Base-by-base conservation (phyloP, 2,888 invertebrate genomes). In the Caenorhabditis sp. region DNA sequence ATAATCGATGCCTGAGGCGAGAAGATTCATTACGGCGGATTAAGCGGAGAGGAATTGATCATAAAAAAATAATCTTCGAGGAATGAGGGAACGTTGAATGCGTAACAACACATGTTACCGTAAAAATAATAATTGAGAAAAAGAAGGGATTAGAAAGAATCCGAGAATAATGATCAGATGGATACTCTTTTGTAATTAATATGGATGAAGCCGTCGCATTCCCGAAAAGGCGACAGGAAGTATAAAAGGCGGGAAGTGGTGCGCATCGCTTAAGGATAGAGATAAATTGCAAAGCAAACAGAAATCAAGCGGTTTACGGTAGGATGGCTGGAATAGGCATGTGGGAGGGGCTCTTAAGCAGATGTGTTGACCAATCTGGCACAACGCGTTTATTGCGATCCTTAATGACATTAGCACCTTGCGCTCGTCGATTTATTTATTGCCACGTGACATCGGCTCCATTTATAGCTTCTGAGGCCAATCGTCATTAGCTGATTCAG, bases 261-360 rank as follows among this genome's bases (percentile, higher is more conserved):
- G 64, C 79, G 56, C 35, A 64, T 69, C 69, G 61, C 61, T 69
- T 77, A 69, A 69, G 63, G 69, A 54, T 49, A 24, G 51, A 51
- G 59, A 79, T 83, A 79, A 83, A 83, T 83, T 83, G 83, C 83
- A 74, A 79, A 70, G 74, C 83, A 83, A 83, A 83, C 83, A 83
- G 68, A 69, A 79, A 75, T 69, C 73, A 81, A 61, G 63, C 31
- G 73, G 68, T 61, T 73, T 83, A 83, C 83, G 83, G 83, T 82
- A 79, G 74, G 44, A 59, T 66, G 12, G 22, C 59, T 35, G 73
- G 61, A 68, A 68, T 38, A 54, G 38, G 16, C 16, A 44, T 59
- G n/a, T 10, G 10, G 80, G 61, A 59, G 73, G 73, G 64, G 79
- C 64, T 19, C 31, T 63, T 68, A 44, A 58, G 73, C 82, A 82